A percentile compares a stretch with the other conserved stretches of the same genome.
phyloP scores from a whole-genome alignment of 2,888 invertebrate species.

The Listrodromus nycthemerus region DNA sequence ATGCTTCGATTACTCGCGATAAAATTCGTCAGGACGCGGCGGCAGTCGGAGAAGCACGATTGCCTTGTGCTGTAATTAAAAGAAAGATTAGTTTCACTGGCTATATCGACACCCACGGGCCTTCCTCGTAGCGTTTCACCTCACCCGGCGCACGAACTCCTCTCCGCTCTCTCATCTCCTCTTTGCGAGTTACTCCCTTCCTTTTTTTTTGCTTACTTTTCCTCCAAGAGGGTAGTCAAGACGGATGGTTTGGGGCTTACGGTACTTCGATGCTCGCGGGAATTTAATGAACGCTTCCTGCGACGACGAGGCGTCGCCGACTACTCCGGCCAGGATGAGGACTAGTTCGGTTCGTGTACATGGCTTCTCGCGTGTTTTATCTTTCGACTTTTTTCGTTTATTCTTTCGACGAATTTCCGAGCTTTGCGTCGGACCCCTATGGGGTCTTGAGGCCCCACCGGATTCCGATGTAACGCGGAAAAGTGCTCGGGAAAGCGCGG shows the following conservation, averaged over 20 bases:
- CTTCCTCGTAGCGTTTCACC: conserved; percentile 38
- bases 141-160: conserved; percentile 25
- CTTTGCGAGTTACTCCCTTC: neutral
- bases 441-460: too few relatives aligned
- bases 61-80: conserved; percentile 66
- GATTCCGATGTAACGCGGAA: too few relatives aligned
- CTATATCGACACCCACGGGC: conserved; percentile 50
- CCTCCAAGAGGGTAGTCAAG: conserved; percentile 52
- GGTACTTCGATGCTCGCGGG: conserved; percentile 59
- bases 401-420: too few relatives aligned
- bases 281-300: conserved; percentile 67
- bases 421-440: neutral
- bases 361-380: conserved; percentile 51
- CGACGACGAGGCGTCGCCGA: conserved; percentile 44
- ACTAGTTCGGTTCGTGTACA: conserved; percentile 55
- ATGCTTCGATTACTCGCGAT: conserved; percentile 63
- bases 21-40: conserved; percentile 58
- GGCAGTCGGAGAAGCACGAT: conserved; percentile 42
- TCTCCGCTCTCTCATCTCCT: conserved; percentile 27
- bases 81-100: conserved; percentile 62
- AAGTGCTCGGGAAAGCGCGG: too few relatives aligned
- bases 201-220: conserved; percentile 43
- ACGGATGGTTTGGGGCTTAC: conserved; percentile 45
- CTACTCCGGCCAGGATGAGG: conserved; percentile 31
- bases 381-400: too few relatives aligned